These are phyloP conservation scores for Alauda arvensis DNA, from an alignment of 2,797 vertebrate genomes.

Conservation along the genomic window DNA sequence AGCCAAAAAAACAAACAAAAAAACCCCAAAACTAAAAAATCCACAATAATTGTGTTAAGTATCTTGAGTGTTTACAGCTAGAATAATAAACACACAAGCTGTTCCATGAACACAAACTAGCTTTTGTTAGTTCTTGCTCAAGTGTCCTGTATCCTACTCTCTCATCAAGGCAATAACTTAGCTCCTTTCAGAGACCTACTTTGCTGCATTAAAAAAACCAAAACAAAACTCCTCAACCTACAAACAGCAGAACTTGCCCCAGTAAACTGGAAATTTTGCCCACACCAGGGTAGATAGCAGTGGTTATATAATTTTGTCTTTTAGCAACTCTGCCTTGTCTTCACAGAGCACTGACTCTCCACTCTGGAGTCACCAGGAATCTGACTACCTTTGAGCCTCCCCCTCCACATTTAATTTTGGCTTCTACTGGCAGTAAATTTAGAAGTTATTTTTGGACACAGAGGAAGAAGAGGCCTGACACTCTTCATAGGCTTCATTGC, in stretches of 20 bases:
- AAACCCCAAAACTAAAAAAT: not conserved
- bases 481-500: slow-evolving; percentile 18
- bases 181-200: not conserved
- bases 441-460: slow-evolving; percentile 38
- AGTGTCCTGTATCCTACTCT: not conserved
- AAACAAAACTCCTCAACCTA: not conserved
- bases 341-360: not conserved
- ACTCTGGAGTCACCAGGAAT: not conserved
- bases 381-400: not conserved
- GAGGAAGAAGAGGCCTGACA: slow-evolving; percentile 11
- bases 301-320: not conserved
- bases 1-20: no score
- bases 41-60: not conserved
- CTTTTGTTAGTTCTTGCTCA: not conserved
- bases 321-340: not conserved
- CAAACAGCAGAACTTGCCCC: not conserved
- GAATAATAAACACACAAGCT: not conserved
- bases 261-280: not conserved
- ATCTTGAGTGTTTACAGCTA: not conserved
- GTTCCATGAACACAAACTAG: not conserved
- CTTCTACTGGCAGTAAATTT: slow-evolving; percentile 14
- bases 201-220: not conserved
- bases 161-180: not conserved
- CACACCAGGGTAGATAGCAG: not conserved
- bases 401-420: not conserved